phyloP scores from a whole-genome alignment of 2,888 invertebrate genomes.

The Drosophila parthenogenetica region DNA sequence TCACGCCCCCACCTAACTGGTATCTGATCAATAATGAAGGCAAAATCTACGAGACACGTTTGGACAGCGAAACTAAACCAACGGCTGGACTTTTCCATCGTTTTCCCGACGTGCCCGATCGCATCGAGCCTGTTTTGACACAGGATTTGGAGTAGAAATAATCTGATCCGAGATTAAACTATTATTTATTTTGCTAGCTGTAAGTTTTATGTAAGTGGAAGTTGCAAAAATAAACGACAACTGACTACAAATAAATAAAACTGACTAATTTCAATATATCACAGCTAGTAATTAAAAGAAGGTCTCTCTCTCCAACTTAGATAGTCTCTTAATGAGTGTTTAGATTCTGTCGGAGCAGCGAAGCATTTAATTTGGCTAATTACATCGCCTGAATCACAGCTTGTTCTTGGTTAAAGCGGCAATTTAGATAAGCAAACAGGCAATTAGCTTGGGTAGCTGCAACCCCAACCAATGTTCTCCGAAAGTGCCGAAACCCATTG shows the following conservation, averaged over 20 bases:
- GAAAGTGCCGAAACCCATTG: slow-evolving; percentile 65
- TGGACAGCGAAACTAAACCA: slow-evolving; percentile 54
- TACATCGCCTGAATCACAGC: slow-evolving; percentile 67
- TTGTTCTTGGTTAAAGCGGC: slow-evolving; percentile 79
- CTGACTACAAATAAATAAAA: background rate
- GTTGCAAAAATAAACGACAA: slow-evolving; percentile 11
- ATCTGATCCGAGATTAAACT: slow-evolving; percentile 2
- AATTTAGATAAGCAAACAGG: slow-evolving; percentile 79
- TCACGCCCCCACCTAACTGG: slow-evolving; percentile 65
- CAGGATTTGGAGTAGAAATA: slow-evolving; percentile 39
- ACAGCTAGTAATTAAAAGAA: background rate
- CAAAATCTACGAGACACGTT: slow-evolving; percentile 67
- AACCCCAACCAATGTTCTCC: slow-evolving; percentile 38
- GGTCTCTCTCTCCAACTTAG: background rate
- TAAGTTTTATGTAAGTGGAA: slow-evolving; percentile 23
- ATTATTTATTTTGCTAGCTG: slow-evolving; percentile 58
- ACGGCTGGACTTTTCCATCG: slow-evolving; percentile 68
- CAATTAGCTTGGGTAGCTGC: slow-evolving; percentile 63
- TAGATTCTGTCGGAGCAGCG: slow-evolving; percentile 60
- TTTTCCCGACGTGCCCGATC: slow-evolving; percentile 79
- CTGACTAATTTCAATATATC: slow-evolving; percentile 10
- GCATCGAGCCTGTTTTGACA: slow-evolving; percentile 25
- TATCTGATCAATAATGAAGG: slow-evolving; percentile 79
- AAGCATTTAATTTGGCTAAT: slow-evolving; percentile 78
- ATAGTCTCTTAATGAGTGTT: slow-evolving; percentile 33